A percentile compares a stretch with the other conserved stretches of the same genome.
phyloP scores from a whole-genome alignment of 2,113 vertebrate species.

The Falco punctatus region DNA sequence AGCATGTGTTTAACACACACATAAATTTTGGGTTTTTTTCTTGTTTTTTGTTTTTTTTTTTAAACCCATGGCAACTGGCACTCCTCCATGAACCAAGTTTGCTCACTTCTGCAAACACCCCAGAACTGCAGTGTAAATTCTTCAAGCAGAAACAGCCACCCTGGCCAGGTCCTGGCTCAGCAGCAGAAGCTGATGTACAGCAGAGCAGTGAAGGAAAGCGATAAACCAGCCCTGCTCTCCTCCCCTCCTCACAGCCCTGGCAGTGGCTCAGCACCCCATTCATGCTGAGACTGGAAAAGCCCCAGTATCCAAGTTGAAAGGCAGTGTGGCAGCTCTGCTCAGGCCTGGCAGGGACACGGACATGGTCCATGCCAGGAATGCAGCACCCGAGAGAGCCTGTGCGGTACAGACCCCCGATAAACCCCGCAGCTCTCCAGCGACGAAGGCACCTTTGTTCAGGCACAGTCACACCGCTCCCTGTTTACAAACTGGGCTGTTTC shows the following conservation, averaged over 20 bases:
- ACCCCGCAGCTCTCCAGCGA: not conserved
- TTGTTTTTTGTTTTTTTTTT: not conserved
- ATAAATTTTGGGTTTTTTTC: not conserved
- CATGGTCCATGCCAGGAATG: not conserved
- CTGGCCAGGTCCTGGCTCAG: not conserved
- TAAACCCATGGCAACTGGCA: not conserved
- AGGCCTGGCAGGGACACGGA: not conserved
- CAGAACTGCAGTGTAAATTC: not conserved
- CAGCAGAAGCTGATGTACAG: not conserved
- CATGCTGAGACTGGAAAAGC: not conserved
- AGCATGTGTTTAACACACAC: not conserved
- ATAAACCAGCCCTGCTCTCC: not conserved
- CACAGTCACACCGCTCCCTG: not conserved
- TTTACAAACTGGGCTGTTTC: not conserved
- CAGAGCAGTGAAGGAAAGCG: not conserved
- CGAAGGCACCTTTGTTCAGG: not conserved
- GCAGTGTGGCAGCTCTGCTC: not conserved
- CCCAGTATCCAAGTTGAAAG: rapidly evolving
- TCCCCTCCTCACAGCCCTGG: not conserved
- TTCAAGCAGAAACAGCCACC: not conserved
- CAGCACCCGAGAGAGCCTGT: not conserved
- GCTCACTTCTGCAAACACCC: not conserved
- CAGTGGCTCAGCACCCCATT: not conserved
- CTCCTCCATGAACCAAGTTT: not conserved
- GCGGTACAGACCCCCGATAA: rapidly evolving